Evolutionary conservation across 2,113 vertebrate genomes (phyloP), one percentile per base, ranked within the genome.

Genomic region (Barbus barbus): DNA sequence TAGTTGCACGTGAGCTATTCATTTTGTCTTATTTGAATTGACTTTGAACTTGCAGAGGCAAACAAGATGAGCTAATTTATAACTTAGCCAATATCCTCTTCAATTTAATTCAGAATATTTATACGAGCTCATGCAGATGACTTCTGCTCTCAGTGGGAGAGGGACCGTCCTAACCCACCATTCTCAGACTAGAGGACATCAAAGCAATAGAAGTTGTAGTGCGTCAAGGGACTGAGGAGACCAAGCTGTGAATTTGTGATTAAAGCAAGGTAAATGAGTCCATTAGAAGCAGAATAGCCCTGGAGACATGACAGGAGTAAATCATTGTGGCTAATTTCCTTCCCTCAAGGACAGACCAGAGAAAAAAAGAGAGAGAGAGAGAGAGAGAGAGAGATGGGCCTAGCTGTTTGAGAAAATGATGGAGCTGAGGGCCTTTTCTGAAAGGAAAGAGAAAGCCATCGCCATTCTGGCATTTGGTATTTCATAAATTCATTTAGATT

Each of bases 231-330:
- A 85, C 63, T 61, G n/a, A 24, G 14, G 36, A 69, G 67, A 74
- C 83, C 83, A 84, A 82, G 87, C 85, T 87, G 85, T 87, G 85
- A 89, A 85, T 84, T 86, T 83, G 83, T 89, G 85, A 89, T 89
- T 88, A 89, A 88, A 89, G 73, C 81, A 78, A 86, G 85, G 85
- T 85, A 87, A 89, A 89, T 84, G 58, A 89, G 87, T 87, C 84
- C 78, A 84, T 90, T 87, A 88, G 89, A 88, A 81, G 79, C 69
- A 56, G 82, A 61, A 65, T 36, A 36, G 81, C 86, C 88, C 85
- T 36, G 71, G 80, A 87, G 85, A 84, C 83, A 69, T 76, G 75
- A 61, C 78, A 78, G 75, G 83, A 87, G 84, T 84, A 87, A 88
- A 87, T 89, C 86, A 86, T 84, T 83, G 79, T 78, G 82, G 87